Evolutionary conservation across 1,140 invertebrate genomes (phyloP).

Genomic region (Aphaenogaster floridana): DNA sequence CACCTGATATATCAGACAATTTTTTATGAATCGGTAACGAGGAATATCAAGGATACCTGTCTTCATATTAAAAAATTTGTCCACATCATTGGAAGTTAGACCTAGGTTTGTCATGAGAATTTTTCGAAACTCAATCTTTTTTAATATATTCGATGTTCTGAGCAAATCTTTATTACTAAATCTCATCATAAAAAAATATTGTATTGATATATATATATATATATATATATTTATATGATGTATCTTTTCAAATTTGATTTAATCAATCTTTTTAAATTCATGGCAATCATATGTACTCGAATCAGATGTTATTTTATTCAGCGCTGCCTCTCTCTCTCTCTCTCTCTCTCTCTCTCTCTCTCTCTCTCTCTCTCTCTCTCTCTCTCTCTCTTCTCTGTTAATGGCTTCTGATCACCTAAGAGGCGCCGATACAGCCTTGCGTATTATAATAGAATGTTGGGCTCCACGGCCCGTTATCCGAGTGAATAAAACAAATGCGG

Average conservation of each 20-base stretch:
- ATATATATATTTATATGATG: not conserved
- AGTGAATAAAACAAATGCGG: too few relatives aligned
- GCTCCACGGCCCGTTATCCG: too few relatives aligned
- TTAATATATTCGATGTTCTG: not conserved
- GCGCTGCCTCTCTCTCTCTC: not conserved
- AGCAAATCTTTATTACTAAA: not conserved
- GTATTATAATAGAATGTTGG: too few relatives aligned
- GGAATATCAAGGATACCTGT: not conserved
- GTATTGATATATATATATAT: not conserved
- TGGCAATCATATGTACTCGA: not conserved
- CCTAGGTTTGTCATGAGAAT: constrained; percentile 3
- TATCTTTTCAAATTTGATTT: not conserved
- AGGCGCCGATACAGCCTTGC: too few relatives aligned
- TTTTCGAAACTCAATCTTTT: not conserved
- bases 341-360: too few relatives aligned
- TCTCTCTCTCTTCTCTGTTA: too few relatives aligned
- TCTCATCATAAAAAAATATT: constrained; percentile 14
- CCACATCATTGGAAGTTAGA: not conserved
- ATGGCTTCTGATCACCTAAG: too few relatives aligned
- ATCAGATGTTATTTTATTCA: not conserved
- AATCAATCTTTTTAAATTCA: not conserved
- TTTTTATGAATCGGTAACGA: not conserved
- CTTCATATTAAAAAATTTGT: not conserved
- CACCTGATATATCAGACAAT: constrained; percentile 34
- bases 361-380: too few relatives aligned